Percentiles rank a stretch among this genome's conserved stretches.
These are phyloP conservation scores for Anthrax anthrax DNA, from an alignment of 2,888 invertebrate species.

Conservation along the genomic window DNA sequence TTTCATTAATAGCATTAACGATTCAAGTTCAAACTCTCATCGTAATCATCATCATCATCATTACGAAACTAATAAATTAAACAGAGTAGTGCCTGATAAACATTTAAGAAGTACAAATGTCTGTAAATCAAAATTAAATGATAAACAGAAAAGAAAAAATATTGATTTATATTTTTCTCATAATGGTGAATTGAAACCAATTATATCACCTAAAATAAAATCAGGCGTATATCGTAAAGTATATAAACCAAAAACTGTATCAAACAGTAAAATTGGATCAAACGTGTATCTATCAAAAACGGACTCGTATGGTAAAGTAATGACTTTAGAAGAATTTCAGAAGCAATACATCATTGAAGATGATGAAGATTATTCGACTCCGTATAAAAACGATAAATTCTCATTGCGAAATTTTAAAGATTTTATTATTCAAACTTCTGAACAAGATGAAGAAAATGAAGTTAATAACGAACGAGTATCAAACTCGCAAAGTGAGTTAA, in stretches of 20 bases:
- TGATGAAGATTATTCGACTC: constrained; percentile 10
- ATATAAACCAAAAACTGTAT: neutral
- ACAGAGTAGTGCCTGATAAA: too few species aligned
- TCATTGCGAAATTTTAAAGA: too few species aligned
- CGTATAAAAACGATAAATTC: constrained; percentile 1
- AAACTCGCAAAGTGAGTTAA: neutral
- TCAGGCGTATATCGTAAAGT: constrained; percentile 15
- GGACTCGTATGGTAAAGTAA: constrained; percentile 16
- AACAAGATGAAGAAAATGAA: too few species aligned
- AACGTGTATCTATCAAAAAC: constrained; percentile 17
- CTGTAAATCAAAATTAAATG: too few species aligned
- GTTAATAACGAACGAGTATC: too few species aligned
- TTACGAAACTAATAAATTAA: too few species aligned
- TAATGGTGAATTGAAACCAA: constrained; percentile 17
- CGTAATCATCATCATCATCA: too few species aligned
- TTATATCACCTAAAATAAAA: constrained; percentile 17
- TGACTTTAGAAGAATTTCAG: constrained; percentile 12
- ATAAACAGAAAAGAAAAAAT: too few species aligned
- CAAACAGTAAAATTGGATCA: neutral
- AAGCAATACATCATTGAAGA: constrained; percentile 12
- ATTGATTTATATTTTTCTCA: constrained; percentile 14
- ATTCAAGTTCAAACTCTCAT: too few species aligned
- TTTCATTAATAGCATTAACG: too few species aligned
- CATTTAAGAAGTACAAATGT: too few species aligned
- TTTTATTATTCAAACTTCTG: too few species aligned